Evolutionary conservation across 2,113 vertebrate species (phyloP), one percentile per base, ranked within the genome.

Genomic region (Cichladusa arquata): DNA sequence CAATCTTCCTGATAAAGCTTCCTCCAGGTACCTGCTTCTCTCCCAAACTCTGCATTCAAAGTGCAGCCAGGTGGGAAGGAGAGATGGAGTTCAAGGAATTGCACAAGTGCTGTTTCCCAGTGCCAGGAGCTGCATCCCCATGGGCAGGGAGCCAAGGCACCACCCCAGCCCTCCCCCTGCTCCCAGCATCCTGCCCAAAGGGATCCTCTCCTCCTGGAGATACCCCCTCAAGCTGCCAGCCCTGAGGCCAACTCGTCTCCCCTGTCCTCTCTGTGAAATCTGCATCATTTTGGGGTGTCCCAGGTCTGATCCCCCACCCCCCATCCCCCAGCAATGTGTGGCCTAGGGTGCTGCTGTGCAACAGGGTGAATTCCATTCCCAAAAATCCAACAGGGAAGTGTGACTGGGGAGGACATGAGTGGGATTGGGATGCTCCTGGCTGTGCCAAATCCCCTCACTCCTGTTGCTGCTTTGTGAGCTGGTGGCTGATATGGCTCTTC

Each of bases 361-460:
- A 8, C 6, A 5, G 25, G 38, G 8, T 5, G 4, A 70, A n/a
- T n/a, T 64, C 31, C 54, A 31, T 33, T 54, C 53, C 91, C 14
- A 4, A 5, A 19, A 56, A 5, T 23, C 51, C 61, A 25, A 4
- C 5, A 10, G 45, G 33, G 29, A 83, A 29, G 0, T 0, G 4
- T 33, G 31, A 17, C 12, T 31, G 42, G 36, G 38, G 26, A 77
- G 28, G 58, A 5, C 11, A 11, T 0, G 6, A 42, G 29, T 53
- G 56, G 70, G 44, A 58, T 34, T 14, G 25, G 34, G 44, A 14
- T 23, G 38, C 33, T 88, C 42, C 62, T 61, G 34, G 42, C 40
- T 70, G 36, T 60, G 45, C 34, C 53, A 4, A 5, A 36, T 42
- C 22, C 31, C 42, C n/a, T 81, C 58, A 8, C 36, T 67, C 28